Evolutionary conservation across 2,888 invertebrate genomes (phyloP).

Genomic region (Dermolepida albohirtum): DNA sequence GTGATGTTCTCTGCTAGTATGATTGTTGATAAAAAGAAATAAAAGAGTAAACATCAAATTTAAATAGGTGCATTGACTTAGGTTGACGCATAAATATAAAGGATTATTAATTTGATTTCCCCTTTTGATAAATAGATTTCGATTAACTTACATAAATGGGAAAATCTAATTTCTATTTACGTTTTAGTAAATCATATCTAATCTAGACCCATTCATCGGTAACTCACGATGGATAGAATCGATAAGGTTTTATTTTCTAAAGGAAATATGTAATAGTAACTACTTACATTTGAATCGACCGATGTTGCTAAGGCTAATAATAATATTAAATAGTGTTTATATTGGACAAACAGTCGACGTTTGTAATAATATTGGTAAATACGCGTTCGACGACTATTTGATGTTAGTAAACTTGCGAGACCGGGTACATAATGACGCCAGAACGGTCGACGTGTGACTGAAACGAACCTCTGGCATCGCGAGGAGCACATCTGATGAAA

Average conservation of each 20-base stretch:
- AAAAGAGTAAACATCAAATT: slow-evolving; percentile 4
- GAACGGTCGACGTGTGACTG: slow-evolving; percentile 50
- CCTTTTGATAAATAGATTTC: background rate
- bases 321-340: background rate
- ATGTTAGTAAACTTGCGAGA: slow-evolving; percentile 42
- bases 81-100: background rate
- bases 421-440: slow-evolving; percentile 53
- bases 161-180: slow-evolving; percentile 28
- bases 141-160: slow-evolving; percentile 15
- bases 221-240: background rate
- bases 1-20: too few species aligned
- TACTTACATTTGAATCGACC: slow-evolving; percentile 21
- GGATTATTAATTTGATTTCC: slow-evolving; percentile 25
- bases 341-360: background rate
- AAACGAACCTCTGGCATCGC: slow-evolving; percentile 48
- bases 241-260: too few species aligned
- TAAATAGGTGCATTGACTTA: background rate
- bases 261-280: background rate
- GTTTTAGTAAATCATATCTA: background rate
- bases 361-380: slow-evolving; percentile 6
- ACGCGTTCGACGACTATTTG: background rate
- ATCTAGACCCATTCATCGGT: background rate
- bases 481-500: slow-evolving; percentile 48
- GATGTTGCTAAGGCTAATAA: background rate
- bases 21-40: background rate